Evolutionary conservation across 2,797 vertebrate species (phyloP).

Genomic region (Chaetodon trifasciatus): DNA sequence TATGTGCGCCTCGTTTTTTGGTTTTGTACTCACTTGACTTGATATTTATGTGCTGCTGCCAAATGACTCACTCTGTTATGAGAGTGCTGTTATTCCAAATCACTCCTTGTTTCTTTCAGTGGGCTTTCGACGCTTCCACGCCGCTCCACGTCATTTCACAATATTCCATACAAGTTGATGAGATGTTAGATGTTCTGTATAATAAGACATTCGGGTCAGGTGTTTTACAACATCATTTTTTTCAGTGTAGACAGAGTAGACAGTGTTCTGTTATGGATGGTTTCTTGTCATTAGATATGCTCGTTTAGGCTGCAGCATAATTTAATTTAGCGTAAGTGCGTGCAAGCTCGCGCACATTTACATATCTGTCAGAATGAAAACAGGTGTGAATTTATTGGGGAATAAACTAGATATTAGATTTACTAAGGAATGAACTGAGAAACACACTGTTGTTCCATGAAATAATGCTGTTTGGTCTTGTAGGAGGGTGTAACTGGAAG

Average conservation of each 20-base stretch:
- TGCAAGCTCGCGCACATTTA: slow-evolving; percentile 8
- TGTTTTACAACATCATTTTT: slow-evolving; percentile 45
- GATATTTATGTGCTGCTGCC: not conserved
- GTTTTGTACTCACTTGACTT: not conserved
- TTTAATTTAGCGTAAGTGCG: slow-evolving; percentile 18
- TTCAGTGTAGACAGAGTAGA: slow-evolving; percentile 39
- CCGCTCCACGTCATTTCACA: slow-evolving; percentile 17
- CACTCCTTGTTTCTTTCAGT: not conserved
- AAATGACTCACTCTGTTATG: slow-evolving; percentile 35
- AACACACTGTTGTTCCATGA: not conserved
- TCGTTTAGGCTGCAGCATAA: slow-evolving; percentile 28
- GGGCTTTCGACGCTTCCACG: slow-evolving; percentile 8
- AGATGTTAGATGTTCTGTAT: slow-evolving; percentile 24
- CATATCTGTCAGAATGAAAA: slow-evolving; percentile 11
- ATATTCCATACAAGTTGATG: slow-evolving; percentile 18
- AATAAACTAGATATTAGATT: slow-evolving; percentile 23
- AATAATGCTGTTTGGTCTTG: slow-evolving; percentile 24
- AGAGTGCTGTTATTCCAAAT: slow-evolving; percentile 5
- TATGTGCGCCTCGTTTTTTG: slow-evolving; percentile 8
- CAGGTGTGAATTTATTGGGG: not conserved
- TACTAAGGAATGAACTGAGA: slow-evolving; percentile 7
- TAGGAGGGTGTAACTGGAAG: not conserved
- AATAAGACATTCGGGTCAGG: slow-evolving; percentile 28
- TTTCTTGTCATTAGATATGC: slow-evolving; percentile 30
- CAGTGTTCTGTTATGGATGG: slow-evolving; percentile 21